Evolutionary conservation across 2,888 invertebrate species (phyloP).

Genomic region (Ypsolopha sequella): DNA sequence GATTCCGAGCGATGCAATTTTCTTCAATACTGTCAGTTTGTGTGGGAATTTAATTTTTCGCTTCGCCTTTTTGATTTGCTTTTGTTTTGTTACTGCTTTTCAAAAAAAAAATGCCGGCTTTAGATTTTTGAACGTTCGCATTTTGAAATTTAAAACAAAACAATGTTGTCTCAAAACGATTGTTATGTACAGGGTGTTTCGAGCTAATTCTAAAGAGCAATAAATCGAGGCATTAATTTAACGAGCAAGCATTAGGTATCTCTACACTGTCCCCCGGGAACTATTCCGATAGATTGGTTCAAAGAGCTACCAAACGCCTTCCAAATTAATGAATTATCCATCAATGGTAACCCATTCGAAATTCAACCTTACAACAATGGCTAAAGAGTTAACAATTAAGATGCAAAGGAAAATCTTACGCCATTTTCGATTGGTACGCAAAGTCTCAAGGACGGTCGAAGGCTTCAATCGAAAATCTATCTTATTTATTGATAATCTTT

Average conservation of each 20-base stretch:
- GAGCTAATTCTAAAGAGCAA: constrained; percentile 55
- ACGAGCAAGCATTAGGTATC: constrained; percentile 62
- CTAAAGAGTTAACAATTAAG: neutral
- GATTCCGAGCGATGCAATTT: constrained; percentile 43
- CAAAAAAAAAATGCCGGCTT: neutral
- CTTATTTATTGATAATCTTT: constrained; percentile 31
- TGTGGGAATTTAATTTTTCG: constrained; percentile 3
- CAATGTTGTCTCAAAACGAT: constrained; percentile 14
- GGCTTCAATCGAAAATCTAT: constrained; percentile 21
- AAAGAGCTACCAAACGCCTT: constrained; percentile 41
- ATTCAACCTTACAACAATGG: neutral
- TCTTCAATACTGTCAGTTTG: constrained; percentile 24
- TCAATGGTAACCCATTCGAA: constrained; percentile 2
- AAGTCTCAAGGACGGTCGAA: constrained; percentile 10
- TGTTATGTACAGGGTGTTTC: constrained; percentile 17
- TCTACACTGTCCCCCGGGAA: constrained; percentile 64
- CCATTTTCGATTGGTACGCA: neutral
- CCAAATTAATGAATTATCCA: constrained; percentile 12
- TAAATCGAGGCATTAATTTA: constrained; percentile 68
- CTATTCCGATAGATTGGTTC: constrained; percentile 73
- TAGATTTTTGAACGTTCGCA: too few relatives aligned
- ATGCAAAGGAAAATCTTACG: constrained; percentile 14
- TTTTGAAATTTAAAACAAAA: neutral
- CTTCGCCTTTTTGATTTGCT: constrained; percentile 18
- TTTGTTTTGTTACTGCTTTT: neutral